phyloP scores from a whole-genome alignment of 2,888 invertebrate species.

The Aelia acuminata region DNA sequence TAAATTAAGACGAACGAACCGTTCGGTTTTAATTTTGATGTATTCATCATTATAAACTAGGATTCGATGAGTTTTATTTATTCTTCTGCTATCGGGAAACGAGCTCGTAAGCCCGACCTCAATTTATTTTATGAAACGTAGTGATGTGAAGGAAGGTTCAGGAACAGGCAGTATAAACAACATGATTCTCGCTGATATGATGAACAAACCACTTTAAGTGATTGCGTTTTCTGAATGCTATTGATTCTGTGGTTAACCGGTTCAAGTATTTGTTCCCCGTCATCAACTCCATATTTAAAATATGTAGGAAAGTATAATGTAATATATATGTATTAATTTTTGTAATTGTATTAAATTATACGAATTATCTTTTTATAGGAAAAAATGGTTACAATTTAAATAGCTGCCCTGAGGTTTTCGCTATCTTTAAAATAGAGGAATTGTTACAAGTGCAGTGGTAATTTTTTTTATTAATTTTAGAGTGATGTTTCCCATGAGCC shows the following conservation, averaged over 20 bases:
- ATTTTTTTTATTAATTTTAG: no score
- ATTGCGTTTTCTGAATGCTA: conserved; percentile 19
- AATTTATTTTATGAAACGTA: conserved; percentile 9
- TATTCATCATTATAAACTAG: background rate
- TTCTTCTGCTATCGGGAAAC: background rate
- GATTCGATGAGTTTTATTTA: background rate
- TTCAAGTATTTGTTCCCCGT: background rate
- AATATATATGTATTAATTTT: background rate
- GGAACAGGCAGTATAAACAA: conserved; percentile 3
- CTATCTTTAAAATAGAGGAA: no score
- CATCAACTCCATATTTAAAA: background rate
- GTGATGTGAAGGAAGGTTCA: background rate
- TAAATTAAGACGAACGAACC: no score
- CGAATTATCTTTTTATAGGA: no score
- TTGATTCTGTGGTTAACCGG: background rate
- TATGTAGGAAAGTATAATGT: background rate
- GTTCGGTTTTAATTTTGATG: background rate
- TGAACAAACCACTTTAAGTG: conserved; percentile 31
- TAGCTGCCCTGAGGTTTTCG: no score
- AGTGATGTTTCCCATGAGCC: no score
- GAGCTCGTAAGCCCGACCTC: background rate
- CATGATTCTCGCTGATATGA: background rate
- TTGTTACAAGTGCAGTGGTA: no score
- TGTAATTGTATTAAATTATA: background rate
- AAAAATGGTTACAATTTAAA: no score